Conservation (phyloP, 2,113 vertebrate genomes). For the Rhinoderma darwinii region DNA sequence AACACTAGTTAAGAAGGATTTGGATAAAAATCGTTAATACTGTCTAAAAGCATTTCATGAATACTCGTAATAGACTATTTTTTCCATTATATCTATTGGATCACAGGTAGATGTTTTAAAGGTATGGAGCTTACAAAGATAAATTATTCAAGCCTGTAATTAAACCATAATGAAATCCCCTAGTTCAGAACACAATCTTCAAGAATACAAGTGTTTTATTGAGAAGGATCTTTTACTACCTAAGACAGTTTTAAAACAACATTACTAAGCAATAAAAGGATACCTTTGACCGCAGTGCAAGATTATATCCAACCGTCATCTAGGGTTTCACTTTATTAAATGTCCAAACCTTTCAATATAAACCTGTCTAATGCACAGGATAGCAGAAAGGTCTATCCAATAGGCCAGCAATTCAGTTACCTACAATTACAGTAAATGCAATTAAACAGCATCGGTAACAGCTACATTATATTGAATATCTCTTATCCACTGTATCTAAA, state of each 20-base stretch:
- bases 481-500: background rate
- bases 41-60: background rate
- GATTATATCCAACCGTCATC: slow-evolving; percentile 18
- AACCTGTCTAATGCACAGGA: background rate
- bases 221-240: background rate
- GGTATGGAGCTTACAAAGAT: background rate
- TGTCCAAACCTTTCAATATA: background rate
- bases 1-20: background rate
- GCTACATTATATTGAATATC: background rate
- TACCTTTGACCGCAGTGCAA: background rate
- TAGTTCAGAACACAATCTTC: background rate
- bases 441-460: background rate
- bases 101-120: background rate
- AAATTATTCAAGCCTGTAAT: background rate
- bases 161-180: background rate
- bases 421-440: background rate
- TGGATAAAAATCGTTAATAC: background rate
- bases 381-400: background rate
- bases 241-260: background rate
- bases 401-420: background rate
- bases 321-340: background rate
- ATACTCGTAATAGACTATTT: background rate
- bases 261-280: slow-evolving; percentile 23
- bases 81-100: background rate
- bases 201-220: background rate